Percentiles rank a stretch among this genome's conserved stretches.
These are phyloP conservation scores for Lipotes vexillifer DNA, from an alignment of 2,113 vertebrate genomes.

Conservation along the genomic window DNA sequence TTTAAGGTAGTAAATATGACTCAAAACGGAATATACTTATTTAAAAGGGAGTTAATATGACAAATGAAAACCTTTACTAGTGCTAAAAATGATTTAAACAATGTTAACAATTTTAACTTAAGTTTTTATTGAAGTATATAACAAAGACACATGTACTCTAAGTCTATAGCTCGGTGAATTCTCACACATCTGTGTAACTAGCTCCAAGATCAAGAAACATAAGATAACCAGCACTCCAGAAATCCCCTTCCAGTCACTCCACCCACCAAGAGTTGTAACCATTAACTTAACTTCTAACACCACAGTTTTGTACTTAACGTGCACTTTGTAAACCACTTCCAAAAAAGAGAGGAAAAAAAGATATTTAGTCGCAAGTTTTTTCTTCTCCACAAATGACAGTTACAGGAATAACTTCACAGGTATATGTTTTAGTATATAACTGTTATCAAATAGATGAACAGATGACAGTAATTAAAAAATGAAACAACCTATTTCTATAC, in stretches of 20 bases:
- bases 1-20: background rate
- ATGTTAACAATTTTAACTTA: background rate
- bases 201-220: background rate
- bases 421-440: background rate
- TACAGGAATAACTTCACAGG: background rate
- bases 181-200: background rate
- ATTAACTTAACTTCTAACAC: conserved; percentile 7
- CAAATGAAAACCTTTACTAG: background rate
- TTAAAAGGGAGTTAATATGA: background rate
- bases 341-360: background rate
- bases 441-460: background rate
- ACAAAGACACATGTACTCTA: background rate
- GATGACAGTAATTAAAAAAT: background rate
- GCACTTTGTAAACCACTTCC: background rate
- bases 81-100: background rate
- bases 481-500: background rate
- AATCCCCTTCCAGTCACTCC: background rate
- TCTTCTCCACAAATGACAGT: background rate
- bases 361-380: background rate
- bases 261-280: background rate
- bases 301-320: background rate
- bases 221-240: background rate
- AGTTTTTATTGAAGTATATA: background rate
- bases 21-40: background rate
- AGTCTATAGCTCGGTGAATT: background rate